Percentiles rank a stretch among this genome's conserved stretches.
These are phyloP conservation scores for Arenaria interpres DNA, from an alignment of 2,113 vertebrate genomes.

Conservation along the genomic window DNA sequence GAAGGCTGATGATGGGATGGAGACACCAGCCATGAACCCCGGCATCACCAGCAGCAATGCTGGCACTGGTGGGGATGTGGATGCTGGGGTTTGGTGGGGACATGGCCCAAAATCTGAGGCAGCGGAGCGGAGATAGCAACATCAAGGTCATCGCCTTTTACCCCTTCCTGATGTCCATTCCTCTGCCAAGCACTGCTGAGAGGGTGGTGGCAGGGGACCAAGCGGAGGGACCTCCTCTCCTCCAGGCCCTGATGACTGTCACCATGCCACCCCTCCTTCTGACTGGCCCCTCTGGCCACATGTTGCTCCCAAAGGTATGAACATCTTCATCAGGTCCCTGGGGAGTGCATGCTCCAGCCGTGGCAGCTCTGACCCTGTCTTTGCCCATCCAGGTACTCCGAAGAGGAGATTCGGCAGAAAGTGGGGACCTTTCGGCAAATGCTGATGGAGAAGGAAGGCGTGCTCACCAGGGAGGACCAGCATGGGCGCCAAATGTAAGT, in stretches of 20 bases:
- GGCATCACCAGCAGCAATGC: fast-evolving
- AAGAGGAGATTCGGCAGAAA: constrained; percentile 95
- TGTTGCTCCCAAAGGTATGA: background rate
- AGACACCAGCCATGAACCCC: fast-evolving
- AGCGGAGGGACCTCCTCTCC: background rate
- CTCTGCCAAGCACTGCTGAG: background rate
- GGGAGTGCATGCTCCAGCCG: fast-evolving
- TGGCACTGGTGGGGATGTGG: background rate
- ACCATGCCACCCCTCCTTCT: background rate
- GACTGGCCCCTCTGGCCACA: fast-evolving
- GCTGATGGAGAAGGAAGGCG: constrained; percentile 99
- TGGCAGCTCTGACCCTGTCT: fast-evolving
- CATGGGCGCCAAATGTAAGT: constrained; percentile 89
- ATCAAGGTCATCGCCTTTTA: background rate
- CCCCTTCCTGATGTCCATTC: background rate
- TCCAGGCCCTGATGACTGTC: background rate
- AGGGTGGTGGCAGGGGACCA: background rate
- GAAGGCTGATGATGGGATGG: background rate
- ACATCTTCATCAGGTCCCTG: background rate
- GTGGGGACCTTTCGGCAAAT: constrained; percentile 97
- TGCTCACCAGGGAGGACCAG: constrained; percentile 92
- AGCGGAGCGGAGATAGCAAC: fast-evolving
- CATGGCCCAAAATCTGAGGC: background rate
- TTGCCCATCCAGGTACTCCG: constrained; percentile 83
- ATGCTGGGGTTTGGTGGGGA: background rate